Conservation (phyloP, 1,140 invertebrate genomes). For the Cydia pomonella region DNA sequence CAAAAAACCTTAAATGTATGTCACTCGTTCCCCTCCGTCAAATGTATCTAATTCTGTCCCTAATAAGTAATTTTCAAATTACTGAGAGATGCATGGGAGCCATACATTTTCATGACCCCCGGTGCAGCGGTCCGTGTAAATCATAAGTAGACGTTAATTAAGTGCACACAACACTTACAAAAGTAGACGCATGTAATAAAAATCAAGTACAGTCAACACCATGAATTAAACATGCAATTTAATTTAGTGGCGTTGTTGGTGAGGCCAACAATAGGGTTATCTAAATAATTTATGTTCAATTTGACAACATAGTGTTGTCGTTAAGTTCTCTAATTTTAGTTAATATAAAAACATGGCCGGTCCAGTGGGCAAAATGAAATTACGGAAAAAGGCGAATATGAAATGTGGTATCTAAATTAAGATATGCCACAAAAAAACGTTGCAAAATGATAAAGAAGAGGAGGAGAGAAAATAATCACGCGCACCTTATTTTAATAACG, state of each 20-base stretch:
- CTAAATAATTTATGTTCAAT: neutral
- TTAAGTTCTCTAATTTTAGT: neutral
- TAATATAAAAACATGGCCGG: too few relatives aligned
- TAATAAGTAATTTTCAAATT: slow-evolving; percentile 41
- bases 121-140: slow-evolving; percentile 26
- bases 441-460: too few relatives aligned
- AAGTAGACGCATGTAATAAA: slow-evolving; percentile 4
- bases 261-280: neutral
- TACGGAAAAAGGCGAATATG: too few relatives aligned
- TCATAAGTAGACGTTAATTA: slow-evolving; percentile 39
- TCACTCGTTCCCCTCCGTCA: slow-evolving; percentile 43
- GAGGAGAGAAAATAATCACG: too few relatives aligned
- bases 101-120: slow-evolving; percentile 41
- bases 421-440: too few relatives aligned
- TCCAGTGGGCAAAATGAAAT: too few relatives aligned
- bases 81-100: slow-evolving; percentile 36
- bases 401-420: too few relatives aligned
- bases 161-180: slow-evolving; percentile 37
- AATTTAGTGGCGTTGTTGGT: slow-evolving; percentile 1
- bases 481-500: too few relatives aligned
- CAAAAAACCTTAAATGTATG: slow-evolving; percentile 32
- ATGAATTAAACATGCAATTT: slow-evolving; percentile 20
- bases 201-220: neutral
- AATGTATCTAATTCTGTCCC: slow-evolving; percentile 38
- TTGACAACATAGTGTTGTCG: neutral